Evolutionary conservation across 2,113 vertebrate genomes (phyloP).

Genomic region (Alligator mississippiensis): DNA sequence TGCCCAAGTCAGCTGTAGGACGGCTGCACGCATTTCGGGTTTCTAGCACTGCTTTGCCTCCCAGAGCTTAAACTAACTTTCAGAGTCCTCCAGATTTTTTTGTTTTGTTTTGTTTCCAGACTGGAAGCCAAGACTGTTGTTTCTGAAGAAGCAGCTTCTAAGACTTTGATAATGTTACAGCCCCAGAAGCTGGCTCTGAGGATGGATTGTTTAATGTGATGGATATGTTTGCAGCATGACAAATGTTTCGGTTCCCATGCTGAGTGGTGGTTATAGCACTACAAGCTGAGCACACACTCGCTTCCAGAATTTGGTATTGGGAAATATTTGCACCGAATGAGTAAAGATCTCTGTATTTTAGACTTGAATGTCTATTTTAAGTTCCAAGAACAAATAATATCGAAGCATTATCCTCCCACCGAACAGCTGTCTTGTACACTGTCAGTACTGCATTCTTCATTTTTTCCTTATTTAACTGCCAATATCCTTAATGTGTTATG

Average conservation of each 20-base stretch:
- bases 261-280: background rate
- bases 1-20: background rate
- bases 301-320: constrained; percentile 18
- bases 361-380: constrained; percentile 66
- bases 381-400: constrained; percentile 61
- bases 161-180: background rate
- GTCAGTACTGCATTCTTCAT: constrained; percentile 14
- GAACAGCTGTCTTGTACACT: constrained; percentile 65
- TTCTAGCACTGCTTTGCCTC: background rate
- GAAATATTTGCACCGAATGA: constrained; percentile 60
- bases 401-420: constrained; percentile 68
- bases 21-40: too few species aligned
- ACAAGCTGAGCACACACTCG: constrained; percentile 23
- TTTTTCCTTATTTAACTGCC: constrained; percentile 15
- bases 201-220: background rate
- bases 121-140: background rate
- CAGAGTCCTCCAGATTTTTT: background rate
- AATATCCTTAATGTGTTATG: constrained; percentile 1
- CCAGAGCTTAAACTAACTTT: background rate
- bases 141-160: background rate
- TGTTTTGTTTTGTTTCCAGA: background rate
- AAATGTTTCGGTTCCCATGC: background rate
- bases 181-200: background rate
- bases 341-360: constrained; percentile 61
- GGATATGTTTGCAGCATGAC: background rate